phyloP scores from a whole-genome alignment of 2,113 vertebrate genomes.

The Pseudorhombus dupliciocellatus region DNA sequence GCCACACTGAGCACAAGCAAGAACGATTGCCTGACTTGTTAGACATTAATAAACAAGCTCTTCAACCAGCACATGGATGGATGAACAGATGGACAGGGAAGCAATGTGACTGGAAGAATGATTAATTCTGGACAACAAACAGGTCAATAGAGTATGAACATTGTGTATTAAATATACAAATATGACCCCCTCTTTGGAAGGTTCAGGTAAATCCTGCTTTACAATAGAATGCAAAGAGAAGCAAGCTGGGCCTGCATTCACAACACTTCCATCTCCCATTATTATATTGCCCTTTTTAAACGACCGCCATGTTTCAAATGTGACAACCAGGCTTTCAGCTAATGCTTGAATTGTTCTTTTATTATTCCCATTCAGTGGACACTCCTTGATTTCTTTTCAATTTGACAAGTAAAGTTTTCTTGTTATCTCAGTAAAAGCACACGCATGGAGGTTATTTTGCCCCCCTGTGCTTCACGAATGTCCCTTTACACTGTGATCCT shows the following conservation, averaged over 20 bases:
- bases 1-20: no score
- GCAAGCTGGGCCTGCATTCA: slow-evolving; percentile 38
- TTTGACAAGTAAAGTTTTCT: slow-evolving; percentile 12
- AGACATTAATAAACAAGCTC: no score
- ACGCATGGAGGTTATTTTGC: slow-evolving; percentile 10
- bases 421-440: slow-evolving; percentile 1
- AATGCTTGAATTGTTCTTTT: slow-evolving; percentile 55
- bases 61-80: no score
- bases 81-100: neutral
- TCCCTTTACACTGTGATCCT: neutral
- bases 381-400: neutral
- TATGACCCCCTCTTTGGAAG: neutral
- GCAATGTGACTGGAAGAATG: neutral
- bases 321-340: slow-evolving; percentile 62
- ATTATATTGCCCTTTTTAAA: slow-evolving; percentile 70
- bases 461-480: neutral
- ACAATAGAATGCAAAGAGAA: slow-evolving; percentile 25
- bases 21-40: no score
- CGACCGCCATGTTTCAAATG: slow-evolving; percentile 69
- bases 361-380: slow-evolving; percentile 39
- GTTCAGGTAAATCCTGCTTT: slow-evolving; percentile 39
- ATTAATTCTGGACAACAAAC: neutral
- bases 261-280: slow-evolving; percentile 65
- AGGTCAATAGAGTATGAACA: slow-evolving; percentile 11
- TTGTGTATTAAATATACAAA: neutral